These are phyloP conservation scores for Caerostris extrusa DNA, from an alignment of 1,140 invertebrate genomes.

Conservation along the genomic window DNA sequence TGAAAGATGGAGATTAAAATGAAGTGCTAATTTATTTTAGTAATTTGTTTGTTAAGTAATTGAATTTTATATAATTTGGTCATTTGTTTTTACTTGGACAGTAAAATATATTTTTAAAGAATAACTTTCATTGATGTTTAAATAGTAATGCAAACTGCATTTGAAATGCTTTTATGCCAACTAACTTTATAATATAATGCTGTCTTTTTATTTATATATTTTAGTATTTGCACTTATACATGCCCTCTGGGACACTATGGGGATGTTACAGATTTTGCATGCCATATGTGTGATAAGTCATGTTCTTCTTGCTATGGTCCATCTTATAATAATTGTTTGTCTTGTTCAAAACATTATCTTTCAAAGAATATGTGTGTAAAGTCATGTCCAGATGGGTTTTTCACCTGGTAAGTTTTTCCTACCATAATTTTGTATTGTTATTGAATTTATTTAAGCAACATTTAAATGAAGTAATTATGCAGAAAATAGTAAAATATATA, in stretches of 20 bases:
- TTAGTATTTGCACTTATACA: constrained; percentile 47
- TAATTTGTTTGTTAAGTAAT: no score
- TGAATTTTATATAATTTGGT: no score
- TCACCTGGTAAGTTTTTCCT: constrained; percentile 82
- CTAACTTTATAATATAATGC: not conserved
- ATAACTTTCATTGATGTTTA: not conserved
- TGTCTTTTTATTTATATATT: not conserved
- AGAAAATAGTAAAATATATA: no score
- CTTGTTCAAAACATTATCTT: constrained; percentile 86
- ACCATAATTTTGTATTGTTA: not conserved
- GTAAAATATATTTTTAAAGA: no score
- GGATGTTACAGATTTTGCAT: constrained; percentile 84
- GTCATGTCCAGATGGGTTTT: constrained; percentile 87
- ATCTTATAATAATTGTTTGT: constrained; percentile 86
- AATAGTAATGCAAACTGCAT: not conserved
- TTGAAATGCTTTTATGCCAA: not conserved
- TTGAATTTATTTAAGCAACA: not conserved
- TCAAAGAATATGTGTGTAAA: constrained; percentile 87
- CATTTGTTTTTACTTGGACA: no score
- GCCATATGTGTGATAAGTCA: constrained; percentile 86
- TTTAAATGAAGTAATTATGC: not conserved
- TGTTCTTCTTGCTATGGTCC: constrained; percentile 88
- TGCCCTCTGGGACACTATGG: constrained; percentile 66
- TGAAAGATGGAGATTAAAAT: no score
- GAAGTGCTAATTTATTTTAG: no score